These are phyloP conservation scores for Arctia plantaginis DNA, from an alignment of 2,888 invertebrate genomes.

Conservation along the genomic window DNA sequence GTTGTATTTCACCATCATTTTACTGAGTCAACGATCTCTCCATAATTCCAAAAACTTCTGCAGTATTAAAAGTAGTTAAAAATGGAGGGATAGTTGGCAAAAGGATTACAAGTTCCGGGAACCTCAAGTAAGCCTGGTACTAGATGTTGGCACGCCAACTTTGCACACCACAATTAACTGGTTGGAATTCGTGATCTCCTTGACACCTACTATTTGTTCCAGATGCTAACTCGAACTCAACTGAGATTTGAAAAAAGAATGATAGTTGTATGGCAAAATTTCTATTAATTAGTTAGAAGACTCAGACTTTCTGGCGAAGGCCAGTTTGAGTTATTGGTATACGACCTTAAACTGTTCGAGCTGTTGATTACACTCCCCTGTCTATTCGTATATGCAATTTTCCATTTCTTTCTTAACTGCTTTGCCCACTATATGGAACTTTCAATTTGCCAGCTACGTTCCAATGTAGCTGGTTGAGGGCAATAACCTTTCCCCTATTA, in stretches of 20 bases:
- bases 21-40: not conserved
- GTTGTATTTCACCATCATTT: not conserved
- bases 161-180: constrained; percentile 52
- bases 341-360: no score
- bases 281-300: no score
- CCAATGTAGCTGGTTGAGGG: no score
- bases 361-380: no score
- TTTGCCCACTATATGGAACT: no score
- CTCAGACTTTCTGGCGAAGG: no score
- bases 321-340: no score
- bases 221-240: not conserved
- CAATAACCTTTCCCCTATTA: no score
- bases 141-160: constrained; percentile 47
- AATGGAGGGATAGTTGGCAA: constrained; percentile 35
- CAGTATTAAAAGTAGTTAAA: constrained; percentile 17
- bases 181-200: constrained; percentile 44
- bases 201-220: constrained; percentile 29
- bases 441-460: no score
- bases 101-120: constrained; percentile 25
- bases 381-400: no score
- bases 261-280: no score
- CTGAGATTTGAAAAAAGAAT: not conserved
- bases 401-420: no score
- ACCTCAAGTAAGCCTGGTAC: constrained; percentile 36
- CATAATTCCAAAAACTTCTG: constrained; percentile 8